These are phyloP conservation scores for Yponomeuta evonymella DNA, from an alignment of 2,888 invertebrate species.

Conservation along the genomic window DNA sequence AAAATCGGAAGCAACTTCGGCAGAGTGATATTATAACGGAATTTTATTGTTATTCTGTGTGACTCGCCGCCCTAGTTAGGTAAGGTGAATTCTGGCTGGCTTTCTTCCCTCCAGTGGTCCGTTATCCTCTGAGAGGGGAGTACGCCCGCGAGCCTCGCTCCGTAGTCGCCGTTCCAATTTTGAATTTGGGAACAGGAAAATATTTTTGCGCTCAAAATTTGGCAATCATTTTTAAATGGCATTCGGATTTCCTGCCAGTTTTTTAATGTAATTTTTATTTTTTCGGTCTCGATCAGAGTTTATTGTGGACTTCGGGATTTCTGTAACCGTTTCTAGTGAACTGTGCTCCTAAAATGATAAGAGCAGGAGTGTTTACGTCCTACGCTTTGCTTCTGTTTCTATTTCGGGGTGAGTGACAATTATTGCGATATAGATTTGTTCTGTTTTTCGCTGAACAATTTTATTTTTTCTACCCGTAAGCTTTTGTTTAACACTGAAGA, in stretches of 20 bases:
- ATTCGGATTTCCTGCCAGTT: not conserved
- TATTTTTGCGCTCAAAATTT: not conserved
- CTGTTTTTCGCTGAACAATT: not conserved
- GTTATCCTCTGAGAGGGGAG: not conserved
- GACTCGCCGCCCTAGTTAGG: not conserved
- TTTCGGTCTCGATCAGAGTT: not conserved
- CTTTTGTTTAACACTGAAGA: too few relatives aligned
- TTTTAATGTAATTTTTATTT: not conserved
- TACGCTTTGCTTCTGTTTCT: slow-evolving; percentile 44
- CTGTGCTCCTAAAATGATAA: slow-evolving; percentile 40
- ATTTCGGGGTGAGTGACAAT: slow-evolving; percentile 51
- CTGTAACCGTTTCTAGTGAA: slow-evolving; percentile 30
- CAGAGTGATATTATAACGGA: too few relatives aligned
- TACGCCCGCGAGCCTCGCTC: not conserved
- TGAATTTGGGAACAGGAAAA: not conserved
- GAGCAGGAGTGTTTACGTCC: slow-evolving; percentile 38
- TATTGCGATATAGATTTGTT: slow-evolving; percentile 15
- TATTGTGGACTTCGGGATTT: slow-evolving; percentile 19
- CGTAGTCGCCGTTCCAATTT: not conserved
- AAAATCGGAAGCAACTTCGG: too few relatives aligned
- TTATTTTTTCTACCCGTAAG: not conserved
- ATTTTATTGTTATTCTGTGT: not conserved
- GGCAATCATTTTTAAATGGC: not conserved
- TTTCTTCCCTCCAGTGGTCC: not conserved
- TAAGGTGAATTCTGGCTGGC: not conserved